phyloP scores from a whole-genome alignment of 2,888 invertebrate species.

The Drosophila atripex region DNA sequence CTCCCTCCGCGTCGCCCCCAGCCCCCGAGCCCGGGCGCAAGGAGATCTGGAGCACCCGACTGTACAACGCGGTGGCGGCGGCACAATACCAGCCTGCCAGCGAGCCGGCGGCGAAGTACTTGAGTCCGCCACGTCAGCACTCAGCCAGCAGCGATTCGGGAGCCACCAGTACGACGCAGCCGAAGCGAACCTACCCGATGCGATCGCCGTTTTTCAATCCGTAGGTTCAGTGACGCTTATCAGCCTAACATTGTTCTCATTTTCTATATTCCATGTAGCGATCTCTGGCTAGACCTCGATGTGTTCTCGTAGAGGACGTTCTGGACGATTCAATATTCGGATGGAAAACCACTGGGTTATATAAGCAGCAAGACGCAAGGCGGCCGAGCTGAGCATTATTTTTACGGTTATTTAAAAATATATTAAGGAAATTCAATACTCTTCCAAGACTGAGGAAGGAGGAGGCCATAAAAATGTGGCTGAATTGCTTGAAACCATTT shows the following conservation, averaged over 20 bases:
- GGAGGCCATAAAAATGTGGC: no score
- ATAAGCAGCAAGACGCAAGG: no score
- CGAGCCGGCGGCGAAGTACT: slow-evolving; percentile 43
- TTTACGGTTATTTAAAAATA: no score
- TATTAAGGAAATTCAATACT: no score
- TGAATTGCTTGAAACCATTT: no score
- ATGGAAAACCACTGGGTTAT: no score
- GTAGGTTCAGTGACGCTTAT: slow-evolving; percentile 31
- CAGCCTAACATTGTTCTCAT: slow-evolving; percentile 1
- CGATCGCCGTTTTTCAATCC: slow-evolving; percentile 54
- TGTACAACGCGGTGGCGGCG: slow-evolving; percentile 53
- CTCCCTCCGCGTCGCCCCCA: not conserved
- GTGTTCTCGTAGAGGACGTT: not conserved
- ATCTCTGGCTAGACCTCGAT: slow-evolving; percentile 27
- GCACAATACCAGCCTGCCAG: slow-evolving; percentile 51
- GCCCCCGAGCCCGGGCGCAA: not conserved
- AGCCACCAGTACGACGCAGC: not conserved
- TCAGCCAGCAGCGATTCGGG: not conserved
- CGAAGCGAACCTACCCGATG: slow-evolving; percentile 44
- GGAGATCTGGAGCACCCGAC: slow-evolving; percentile 35
- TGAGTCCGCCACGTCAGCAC: slow-evolving; percentile 35
- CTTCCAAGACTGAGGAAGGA: no score
- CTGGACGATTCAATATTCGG: no score
- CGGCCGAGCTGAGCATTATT: no score
- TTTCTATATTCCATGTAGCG: slow-evolving; percentile 29